These are phyloP conservation scores for Syngnathus typhle DNA, from an alignment of 2,113 vertebrate species.

Conservation along the genomic window DNA sequence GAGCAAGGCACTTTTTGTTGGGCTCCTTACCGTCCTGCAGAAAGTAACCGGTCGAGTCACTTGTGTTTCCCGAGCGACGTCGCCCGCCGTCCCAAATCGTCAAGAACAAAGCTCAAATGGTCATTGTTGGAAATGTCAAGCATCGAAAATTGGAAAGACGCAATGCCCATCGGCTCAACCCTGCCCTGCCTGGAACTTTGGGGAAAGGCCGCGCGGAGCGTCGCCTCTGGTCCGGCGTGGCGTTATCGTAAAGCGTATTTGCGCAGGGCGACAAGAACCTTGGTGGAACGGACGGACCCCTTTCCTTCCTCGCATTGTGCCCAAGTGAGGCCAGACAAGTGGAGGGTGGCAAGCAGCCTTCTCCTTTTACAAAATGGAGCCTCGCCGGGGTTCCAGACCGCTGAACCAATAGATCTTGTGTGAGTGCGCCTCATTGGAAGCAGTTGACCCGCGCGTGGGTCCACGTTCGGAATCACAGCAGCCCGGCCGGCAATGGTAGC, in stretches of 20 bases:
- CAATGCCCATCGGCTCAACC: constrained; percentile 29
- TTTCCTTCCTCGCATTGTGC: constrained; percentile 65
- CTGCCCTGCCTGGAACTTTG: constrained; percentile 25
- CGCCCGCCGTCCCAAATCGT: too few species aligned
- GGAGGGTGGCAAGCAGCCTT: constrained; percentile 39
- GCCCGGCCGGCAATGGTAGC: not conserved
- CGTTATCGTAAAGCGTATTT: constrained; percentile 63
- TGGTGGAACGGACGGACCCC: constrained; percentile 42
- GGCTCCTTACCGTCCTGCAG: too few species aligned
- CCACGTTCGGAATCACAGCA: not conserved
- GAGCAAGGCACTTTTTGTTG: not conserved
- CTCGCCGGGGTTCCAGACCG: constrained; percentile 22
- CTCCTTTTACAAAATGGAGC: constrained; percentile 33
- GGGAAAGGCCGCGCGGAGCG: constrained; percentile 33
- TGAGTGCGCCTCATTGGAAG: not conserved
- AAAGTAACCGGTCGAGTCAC: too few species aligned
- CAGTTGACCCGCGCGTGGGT: not conserved
- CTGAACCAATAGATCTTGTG: not conserved
- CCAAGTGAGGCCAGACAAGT: constrained; percentile 11
- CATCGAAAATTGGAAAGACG: constrained; percentile 8
- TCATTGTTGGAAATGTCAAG: constrained; percentile 27
- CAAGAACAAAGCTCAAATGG: not conserved
- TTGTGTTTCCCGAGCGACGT: too few species aligned
- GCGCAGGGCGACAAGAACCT: constrained; percentile 56
- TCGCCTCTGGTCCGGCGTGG: constrained; percentile 38